Base-by-base conservation (phyloP, 2,888 invertebrate species). In the Hypomecis atomaria region DNA sequence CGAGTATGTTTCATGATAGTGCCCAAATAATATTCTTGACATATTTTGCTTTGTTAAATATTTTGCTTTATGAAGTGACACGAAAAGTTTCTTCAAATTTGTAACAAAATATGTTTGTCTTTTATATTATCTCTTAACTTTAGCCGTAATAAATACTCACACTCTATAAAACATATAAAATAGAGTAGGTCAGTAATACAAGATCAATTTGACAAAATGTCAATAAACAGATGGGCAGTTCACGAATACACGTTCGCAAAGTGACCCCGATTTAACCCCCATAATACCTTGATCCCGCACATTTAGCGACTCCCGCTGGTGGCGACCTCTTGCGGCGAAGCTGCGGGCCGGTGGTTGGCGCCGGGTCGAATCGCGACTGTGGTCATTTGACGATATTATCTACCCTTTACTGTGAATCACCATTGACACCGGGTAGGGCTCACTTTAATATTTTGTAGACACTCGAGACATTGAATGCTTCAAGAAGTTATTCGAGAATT, bases 351-450 rank as follows among this genome's bases (percentile, higher is more conserved):
- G 66, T 66, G 73, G 71, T 67, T 69, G 71, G 47, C 59, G 69
- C 56, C 48, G 64, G 40, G 40, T 52, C 38, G 55, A 23, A 11
- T 6, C 50, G 64, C 55, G 55, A 62, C 56, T 65, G 71, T 84
- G 85, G 78, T 74, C 82, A 78, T 75, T 85, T 84, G 86, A 83
- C 79, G 84, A 74, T 72, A 43, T 13, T 56, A 47, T 9, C 57
- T 52, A 50, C 50, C 40, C 56, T 56, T 40, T 36, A 43, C 47
- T 47, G 56, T 62, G 66, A 59, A 36, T 11, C 54, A 48, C 37
- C 48, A 38, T 49, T 44, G 50, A 50, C 47, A 56, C 13, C 38
- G 65, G 61, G 61, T 65, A 65, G 61, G 61, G 52, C 13, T 38
- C 34, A 37, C 47, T 55, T 62, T 50, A n/a, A 47, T 62, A 57